These are phyloP conservation scores for Drosophila demipolita DNA, from an alignment of 2,888 invertebrate species.

Conservation along the genomic window DNA sequence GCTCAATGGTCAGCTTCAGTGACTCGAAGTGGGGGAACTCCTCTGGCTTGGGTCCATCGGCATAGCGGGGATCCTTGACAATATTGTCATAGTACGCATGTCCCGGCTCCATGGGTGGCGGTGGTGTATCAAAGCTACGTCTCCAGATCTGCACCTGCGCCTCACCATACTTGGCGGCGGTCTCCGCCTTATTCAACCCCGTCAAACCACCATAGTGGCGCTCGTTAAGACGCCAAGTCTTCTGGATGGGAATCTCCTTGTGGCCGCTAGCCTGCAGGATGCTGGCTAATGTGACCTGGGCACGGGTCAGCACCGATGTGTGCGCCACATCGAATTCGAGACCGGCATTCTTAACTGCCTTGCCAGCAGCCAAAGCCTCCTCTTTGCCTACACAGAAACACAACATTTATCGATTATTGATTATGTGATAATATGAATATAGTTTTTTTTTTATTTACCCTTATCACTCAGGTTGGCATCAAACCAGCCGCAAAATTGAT, in stretches of 20 bases:
- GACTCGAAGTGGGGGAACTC: conserved; percentile 95
- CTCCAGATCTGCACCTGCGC: conserved; percentile 94
- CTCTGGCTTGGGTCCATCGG: conserved; percentile 89
- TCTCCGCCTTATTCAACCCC: conserved; percentile 95
- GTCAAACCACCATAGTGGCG: conserved; percentile 95
- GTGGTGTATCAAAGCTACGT: conserved; percentile 93
- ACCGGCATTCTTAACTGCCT: conserved; percentile 91
- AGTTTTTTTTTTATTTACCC: conserved; percentile 85
- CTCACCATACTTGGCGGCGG: conserved; percentile 94
- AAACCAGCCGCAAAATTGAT: conserved; percentile 91
- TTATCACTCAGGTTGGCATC: conserved; percentile 90
- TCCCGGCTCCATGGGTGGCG: conserved; percentile 92
- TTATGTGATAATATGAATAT: conserved; percentile 2
- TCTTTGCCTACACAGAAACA: conserved; percentile 74
- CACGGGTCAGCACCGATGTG: conserved; percentile 92
- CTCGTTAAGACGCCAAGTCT: conserved; percentile 95
- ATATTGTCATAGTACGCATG: conserved; percentile 92
- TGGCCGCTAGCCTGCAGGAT: conserved; percentile 90
- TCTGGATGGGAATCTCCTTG: conserved; percentile 88
- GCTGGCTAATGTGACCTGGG: conserved; percentile 90
- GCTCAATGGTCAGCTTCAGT: conserved; percentile 92
- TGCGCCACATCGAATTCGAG: conserved; percentile 92
- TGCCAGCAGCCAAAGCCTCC: conserved; percentile 88
- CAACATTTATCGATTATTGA: conserved; percentile 33
- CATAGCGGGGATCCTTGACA: conserved; percentile 91